Base-by-base conservation (phyloP, 2,113 vertebrate genomes). In the Podiceps cristatus region DNA sequence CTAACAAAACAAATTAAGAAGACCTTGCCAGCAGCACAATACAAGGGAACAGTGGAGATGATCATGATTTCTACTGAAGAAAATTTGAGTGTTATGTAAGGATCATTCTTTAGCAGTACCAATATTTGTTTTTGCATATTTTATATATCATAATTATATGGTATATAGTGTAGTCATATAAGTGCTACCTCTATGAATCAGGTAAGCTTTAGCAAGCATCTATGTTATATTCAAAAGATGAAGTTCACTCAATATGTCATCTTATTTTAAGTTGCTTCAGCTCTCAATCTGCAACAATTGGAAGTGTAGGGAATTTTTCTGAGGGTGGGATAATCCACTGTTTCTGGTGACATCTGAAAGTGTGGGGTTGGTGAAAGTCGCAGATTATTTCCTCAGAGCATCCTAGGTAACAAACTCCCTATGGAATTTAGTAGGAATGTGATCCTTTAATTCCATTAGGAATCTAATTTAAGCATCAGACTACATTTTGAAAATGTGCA, bases 391-490 rank as follows among this genome's bases (percentile, higher is more conserved):
- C 29, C 58, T 93, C 52, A 59, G 52, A 85, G 35, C 31, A 47
- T 24, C 18, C 17, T 58, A 58, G 6, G 29, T 59, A 75, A 11
- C 7, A 75, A 78, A 67, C 28, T 88, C 52, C 40, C 14, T 56
- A 19, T 45, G 29, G 74, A 95, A 60, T 90, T 86, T 68, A 28
- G 42, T 79, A 82, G 58, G 49, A 90, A 90, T 45, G 28, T 72
- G 89, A 90, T 55, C 58, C 20, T 86, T 89, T 90, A 95, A 93
- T 94, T 89, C 33, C 40, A 52, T 88, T 90, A 63, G 27, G 45
- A 94, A 68, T 66, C 60, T 76, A 90, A 84, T 68, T 88, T 73
- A 89, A 79, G 35, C 33, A 73, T 37, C 67, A 80, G 56, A 52
- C 47, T 64, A 10, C 18, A 33, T 79, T 86, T 86, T 73, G 55